Percentiles rank a stretch among this genome's conserved stretches.
phyloP scores from a whole-genome alignment of 2,888 invertebrate genomes.

The Drosophila colorata region DNA sequence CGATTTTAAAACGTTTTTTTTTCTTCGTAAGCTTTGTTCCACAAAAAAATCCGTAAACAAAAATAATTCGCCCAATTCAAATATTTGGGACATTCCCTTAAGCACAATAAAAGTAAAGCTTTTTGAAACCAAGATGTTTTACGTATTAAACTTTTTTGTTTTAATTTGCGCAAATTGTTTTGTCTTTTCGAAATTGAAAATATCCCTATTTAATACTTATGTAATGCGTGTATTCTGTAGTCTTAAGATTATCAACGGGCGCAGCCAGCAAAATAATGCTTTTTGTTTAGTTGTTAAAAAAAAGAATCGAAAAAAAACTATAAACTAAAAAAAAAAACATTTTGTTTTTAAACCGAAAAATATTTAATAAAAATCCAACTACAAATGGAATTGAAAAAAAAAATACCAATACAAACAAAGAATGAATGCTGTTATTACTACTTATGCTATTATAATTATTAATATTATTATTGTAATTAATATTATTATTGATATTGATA shows the following conservation, averaged over 20 bases:
- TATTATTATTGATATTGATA: constrained; percentile 74
- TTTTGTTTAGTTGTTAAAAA: constrained; percentile 46
- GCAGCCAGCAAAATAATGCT: constrained; percentile 5
- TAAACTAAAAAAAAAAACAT: constrained; percentile 27
- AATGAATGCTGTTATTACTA: constrained; percentile 60
- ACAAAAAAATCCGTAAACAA: constrained; percentile 13
- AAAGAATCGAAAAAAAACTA: constrained; percentile 2
- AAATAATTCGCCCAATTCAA: background rate
- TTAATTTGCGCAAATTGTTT: constrained; percentile 14
- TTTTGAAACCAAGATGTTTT: background rate
- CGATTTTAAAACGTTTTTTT: constrained; percentile 53
- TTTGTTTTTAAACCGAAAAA: constrained; percentile 13
- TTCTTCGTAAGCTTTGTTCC: constrained; percentile 25
- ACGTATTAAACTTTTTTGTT: background rate
- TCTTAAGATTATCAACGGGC: constrained; percentile 15
- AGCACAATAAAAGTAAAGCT: constrained; percentile 7
- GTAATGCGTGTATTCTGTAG: constrained; percentile 39
- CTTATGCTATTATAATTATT: constrained; percentile 53
- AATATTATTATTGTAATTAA: constrained; percentile 58
- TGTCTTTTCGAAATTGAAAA: constrained; percentile 21
- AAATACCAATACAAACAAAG: constrained; percentile 44
- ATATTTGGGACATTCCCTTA: background rate
- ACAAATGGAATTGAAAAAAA: constrained; percentile 58
- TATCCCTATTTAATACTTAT: constrained; percentile 29
- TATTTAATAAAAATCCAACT: constrained; percentile 28